Base-by-base conservation (phyloP, 2,888 invertebrate species). In the Chrysolina haemoptera region DNA sequence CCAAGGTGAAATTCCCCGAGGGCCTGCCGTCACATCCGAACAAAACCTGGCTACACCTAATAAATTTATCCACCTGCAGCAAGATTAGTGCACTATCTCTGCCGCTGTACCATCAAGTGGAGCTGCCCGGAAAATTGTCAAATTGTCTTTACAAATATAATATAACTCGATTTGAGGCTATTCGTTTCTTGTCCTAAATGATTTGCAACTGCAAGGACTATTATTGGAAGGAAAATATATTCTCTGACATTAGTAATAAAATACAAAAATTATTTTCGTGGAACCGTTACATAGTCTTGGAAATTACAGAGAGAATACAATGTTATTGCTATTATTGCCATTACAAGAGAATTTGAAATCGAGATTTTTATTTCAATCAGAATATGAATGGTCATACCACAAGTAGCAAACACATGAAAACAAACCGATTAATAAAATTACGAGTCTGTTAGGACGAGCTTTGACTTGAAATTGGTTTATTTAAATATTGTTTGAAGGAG, bases 11-110 rank as follows among this genome's bases (percentile, higher is more conserved):
- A 70, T 66, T 66, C 73, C 50, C 73, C 1, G 46, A 14, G 69
- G 73, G 70, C 62, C 18, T 62, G 66, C 69, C 69, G 73, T 70
- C 69, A 73, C 69, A 66, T 65, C 27, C 70, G 62, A 73, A 73
- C 73, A 70, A 73, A 73, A 73, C 70, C 73, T 73, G 70, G 66
- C 73, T 70, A 70, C 70, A 73, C 73, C 67, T 74, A 74, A 74
- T 74, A 71, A 74, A 71, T 74, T 74, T 74, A 74, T 74, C 71
- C 64, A 74, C 74, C 74, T 74, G 74, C 74, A 74, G 63, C 68
- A 71, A 74, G 71, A 73, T 73, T 70, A 73, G 73, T 70, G 73
- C 69, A 73, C 69, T 73, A 73, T 73, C 68, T 68, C 46, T 65
- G 69, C 65, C 59, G 1, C 73, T 73, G 73, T 70, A 73, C 69